Percentiles rank a stretch among this genome's conserved stretches.
Conservation (phyloP, 2,888 invertebrate species). For the Escarpia spicata region DNA sequence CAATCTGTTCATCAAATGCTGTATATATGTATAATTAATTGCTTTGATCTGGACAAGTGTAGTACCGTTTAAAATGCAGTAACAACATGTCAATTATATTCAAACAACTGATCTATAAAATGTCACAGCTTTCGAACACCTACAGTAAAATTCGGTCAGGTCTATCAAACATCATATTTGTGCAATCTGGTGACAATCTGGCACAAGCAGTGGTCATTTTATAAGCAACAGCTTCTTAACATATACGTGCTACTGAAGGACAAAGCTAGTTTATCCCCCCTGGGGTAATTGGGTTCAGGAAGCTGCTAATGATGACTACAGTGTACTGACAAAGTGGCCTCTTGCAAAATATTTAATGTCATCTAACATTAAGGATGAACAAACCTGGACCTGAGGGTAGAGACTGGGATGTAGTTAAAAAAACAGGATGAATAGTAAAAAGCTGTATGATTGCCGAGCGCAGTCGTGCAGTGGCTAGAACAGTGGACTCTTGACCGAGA, state of each 20-base stretch:
- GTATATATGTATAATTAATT: too few relatives aligned
- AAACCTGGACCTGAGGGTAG: too few relatives aligned
- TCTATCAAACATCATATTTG: not conserved
- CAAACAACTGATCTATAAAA: not conserved
- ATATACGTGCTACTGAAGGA: not conserved
- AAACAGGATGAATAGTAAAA: too few relatives aligned
- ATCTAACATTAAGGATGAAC: too few relatives aligned
- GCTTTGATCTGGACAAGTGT: not conserved
- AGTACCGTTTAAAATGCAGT: not conserved
- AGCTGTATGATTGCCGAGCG: too few relatives aligned
- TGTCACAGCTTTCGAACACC: not conserved
- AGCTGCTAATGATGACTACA: too few relatives aligned
- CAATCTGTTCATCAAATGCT: too few relatives aligned
- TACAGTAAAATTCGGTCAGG: not conserved
- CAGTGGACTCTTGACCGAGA: too few relatives aligned
- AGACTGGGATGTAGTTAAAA: too few relatives aligned
- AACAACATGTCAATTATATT: not conserved
- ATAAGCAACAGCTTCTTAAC: not conserved
- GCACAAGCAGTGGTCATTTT: not conserved
- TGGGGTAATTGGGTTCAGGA: not conserved
- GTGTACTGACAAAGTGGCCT: too few relatives aligned
- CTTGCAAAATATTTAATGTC: too few relatives aligned
- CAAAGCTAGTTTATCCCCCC: not conserved
- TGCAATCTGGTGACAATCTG: not conserved
- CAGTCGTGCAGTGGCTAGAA: too few relatives aligned